phyloP scores from a whole-genome alignment of 2,888 invertebrate genomes.

The Dysmachus trigonus region DNA sequence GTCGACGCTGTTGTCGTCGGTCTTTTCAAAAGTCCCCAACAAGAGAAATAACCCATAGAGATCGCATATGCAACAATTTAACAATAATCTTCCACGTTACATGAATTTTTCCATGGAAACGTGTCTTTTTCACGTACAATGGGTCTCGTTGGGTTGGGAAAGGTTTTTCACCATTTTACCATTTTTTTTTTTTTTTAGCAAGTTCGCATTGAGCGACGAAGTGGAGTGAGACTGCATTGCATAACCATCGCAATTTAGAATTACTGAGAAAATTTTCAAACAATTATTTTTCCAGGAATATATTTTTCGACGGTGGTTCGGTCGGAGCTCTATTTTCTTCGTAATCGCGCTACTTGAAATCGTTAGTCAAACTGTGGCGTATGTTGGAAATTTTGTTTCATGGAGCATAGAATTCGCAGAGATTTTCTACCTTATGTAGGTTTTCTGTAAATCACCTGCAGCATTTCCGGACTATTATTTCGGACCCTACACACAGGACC shows the following conservation, averaged over 20 bases:
- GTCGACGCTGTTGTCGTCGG: neutral
- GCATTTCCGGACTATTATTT: neutral
- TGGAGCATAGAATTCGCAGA: neutral
- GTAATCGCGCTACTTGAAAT: neutral
- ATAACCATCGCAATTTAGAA: neutral
- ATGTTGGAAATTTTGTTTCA: neutral
- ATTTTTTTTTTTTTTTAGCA: neutral
- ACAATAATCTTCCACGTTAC: neutral
- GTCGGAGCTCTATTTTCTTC: neutral
- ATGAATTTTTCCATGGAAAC: neutral
- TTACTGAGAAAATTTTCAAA: slow-evolving; percentile 25
- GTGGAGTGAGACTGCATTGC: neutral
- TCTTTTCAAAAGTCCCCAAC: neutral
- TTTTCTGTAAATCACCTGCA: neutral
- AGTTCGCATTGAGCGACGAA: neutral
- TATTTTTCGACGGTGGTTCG: neutral
- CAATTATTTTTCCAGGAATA: slow-evolving; percentile 16
- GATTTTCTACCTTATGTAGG: neutral
- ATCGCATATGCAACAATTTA: neutral
- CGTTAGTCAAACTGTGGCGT: neutral
- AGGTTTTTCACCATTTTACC: neutral
- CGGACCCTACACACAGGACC: neutral
- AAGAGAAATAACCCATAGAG: neutral
- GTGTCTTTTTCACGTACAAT: neutral
- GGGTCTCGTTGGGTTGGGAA: neutral